A percentile compares a stretch with the other conserved stretches of the same genome.
These are phyloP conservation scores for Axinella damicornis DNA, from an alignment of 37 sponge, comb jelly and placozoan genomes.

Conservation along the genomic window DNA sequence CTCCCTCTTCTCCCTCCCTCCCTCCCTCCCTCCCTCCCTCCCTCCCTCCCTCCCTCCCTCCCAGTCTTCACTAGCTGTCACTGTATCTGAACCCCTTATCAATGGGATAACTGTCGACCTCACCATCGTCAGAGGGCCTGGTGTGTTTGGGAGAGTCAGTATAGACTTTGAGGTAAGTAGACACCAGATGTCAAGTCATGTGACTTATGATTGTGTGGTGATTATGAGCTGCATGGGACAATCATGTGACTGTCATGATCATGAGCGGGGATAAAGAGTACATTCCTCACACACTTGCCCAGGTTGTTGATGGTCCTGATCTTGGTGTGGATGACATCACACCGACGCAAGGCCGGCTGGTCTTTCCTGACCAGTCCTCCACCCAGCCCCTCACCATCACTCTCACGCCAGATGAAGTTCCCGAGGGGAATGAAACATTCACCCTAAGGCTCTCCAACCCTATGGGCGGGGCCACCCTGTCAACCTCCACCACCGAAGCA, in stretches of 20 bases:
- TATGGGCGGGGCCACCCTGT: constrained; percentile 70
- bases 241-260: too few species aligned
- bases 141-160: constrained; percentile 60
- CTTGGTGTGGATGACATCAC: constrained; percentile 55
- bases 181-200: too few species aligned
- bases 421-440: constrained; percentile 77
- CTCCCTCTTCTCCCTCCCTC: not conserved
- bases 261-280: too few species aligned
- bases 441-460: constrained; percentile 60
- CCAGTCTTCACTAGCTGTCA: constrained; percentile 34
- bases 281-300: too few species aligned
- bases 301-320: constrained; percentile 25
- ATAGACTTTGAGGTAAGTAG: constrained; percentile 62
- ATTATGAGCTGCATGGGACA: too few species aligned
- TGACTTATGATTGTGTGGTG: too few species aligned
- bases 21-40: not conserved
- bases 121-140: constrained; percentile 60
- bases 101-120: not conserved
- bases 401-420: constrained; percentile 63
- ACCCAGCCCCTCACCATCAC: constrained; percentile 27
- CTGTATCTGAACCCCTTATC: constrained; percentile 38
- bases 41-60: too few species aligned
- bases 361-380: constrained; percentile 40
- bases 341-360: constrained; percentile 48
- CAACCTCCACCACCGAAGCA: constrained; percentile 20